Evolutionary conservation across 2,797 vertebrate species (phyloP).

Genomic region (Alcedo quadribrachys): DNA sequence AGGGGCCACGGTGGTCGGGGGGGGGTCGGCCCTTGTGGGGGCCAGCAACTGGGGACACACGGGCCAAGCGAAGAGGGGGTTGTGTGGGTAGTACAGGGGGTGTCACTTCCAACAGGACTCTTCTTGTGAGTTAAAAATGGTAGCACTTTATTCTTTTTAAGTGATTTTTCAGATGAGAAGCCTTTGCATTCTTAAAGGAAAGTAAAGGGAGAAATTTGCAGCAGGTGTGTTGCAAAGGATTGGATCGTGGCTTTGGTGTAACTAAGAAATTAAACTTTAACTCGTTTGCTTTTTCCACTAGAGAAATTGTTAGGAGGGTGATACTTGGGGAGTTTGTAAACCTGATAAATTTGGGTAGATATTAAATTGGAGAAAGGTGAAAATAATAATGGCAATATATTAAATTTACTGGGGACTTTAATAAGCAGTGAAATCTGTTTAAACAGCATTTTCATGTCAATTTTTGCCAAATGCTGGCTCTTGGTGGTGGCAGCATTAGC

Average conservation of each 20-base stretch:
- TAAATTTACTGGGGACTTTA: not conserved
- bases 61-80: not conserved
- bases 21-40: not conserved
- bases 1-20: not conserved
- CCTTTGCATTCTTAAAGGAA: not conserved
- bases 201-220: not conserved
- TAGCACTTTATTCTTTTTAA: not conserved
- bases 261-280: not conserved
- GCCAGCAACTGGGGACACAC: not conserved
- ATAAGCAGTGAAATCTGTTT: fast-evolving
- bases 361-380: not conserved
- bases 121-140: not conserved
- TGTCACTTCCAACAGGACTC: fast-evolving
- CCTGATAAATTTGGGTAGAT: fast-evolving
- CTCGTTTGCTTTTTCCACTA: not conserved
- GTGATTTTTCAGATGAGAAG: not conserved
- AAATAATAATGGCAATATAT: not conserved
- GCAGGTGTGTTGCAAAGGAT: not conserved
- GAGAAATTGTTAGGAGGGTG: fast-evolving
- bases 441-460: not conserved
- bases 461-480: not conserved
- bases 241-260: fast-evolving
- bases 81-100: fast-evolving
- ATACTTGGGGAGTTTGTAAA: not conserved
- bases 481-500: not conserved